Percentiles rank a stretch among this genome's conserved stretches.
These are phyloP conservation scores for Aethes cnicana DNA, from an alignment of 2,888 invertebrate species.

Conservation along the genomic window DNA sequence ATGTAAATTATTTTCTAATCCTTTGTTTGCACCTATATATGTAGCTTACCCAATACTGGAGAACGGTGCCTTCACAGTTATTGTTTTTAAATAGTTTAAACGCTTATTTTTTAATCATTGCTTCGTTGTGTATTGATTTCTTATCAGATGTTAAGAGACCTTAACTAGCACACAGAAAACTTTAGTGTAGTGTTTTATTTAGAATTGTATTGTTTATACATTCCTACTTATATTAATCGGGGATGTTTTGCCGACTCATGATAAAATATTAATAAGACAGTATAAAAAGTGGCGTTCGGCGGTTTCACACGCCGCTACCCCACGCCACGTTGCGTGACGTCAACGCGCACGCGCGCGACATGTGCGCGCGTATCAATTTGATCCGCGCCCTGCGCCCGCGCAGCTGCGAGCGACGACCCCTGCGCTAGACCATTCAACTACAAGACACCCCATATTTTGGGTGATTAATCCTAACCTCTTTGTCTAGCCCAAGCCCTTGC, in stretches of 20 bases:
- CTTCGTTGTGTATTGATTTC: no score
- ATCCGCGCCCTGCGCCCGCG: conserved; percentile 69
- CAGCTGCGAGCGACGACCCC: conserved; percentile 77
- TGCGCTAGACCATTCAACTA: conserved; percentile 49
- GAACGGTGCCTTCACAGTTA: no score
- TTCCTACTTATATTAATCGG: no score
- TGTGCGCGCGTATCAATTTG: conserved; percentile 72
- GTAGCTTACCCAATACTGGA: no score
- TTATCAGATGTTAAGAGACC: no score
- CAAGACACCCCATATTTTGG: conserved; percentile 67
- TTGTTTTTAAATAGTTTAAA: no score
- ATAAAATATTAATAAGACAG: conserved; percentile 11
- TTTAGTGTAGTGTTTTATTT: no score
- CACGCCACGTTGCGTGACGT: conserved; percentile 52
- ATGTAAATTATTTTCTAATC: no score
- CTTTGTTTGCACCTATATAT: no score
- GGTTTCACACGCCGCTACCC: conserved; percentile 32
- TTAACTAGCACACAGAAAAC: no score
- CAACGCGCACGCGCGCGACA: conserved; percentile 53
- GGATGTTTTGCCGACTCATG: not conserved
- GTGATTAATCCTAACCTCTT: conserved; percentile 70
- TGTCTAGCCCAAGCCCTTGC: conserved; percentile 65
- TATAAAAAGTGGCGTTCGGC: conserved; percentile 13
- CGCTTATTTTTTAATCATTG: no score
- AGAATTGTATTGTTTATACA: no score